Evolutionary conservation across 1,140 invertebrate species (phyloP).

Genomic region (Coptotermes formosanus): DNA sequence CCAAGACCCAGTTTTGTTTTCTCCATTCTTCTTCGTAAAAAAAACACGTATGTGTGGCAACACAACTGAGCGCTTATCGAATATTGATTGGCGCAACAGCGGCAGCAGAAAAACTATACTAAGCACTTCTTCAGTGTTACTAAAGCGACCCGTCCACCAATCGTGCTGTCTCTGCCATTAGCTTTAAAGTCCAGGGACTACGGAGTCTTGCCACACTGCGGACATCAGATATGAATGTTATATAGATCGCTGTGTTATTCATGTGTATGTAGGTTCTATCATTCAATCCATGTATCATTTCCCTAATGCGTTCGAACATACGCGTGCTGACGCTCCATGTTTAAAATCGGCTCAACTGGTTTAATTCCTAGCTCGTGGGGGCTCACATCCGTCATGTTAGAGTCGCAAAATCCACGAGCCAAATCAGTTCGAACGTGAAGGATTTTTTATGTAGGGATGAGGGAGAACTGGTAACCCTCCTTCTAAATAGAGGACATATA

Average conservation of each 20-base stretch:
- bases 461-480: background rate
- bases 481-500: background rate
- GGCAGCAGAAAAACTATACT: too few relatives aligned
- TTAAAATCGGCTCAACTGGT: slow-evolving; percentile 9
- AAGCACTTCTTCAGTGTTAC: too few relatives aligned
- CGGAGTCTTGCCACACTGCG: background rate
- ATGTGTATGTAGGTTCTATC: background rate
- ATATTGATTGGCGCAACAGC: too few relatives aligned
- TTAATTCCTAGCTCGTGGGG: background rate
- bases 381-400: background rate
- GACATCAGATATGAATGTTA: background rate
- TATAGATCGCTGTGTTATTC: background rate
- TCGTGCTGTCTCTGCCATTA: background rate
- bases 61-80: too few relatives aligned
- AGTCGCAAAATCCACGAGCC: background rate
- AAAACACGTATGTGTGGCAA: too few relatives aligned
- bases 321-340: background rate
- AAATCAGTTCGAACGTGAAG: slow-evolving; percentile 5
- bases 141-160: too few relatives aligned
- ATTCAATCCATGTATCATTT: slow-evolving; percentile 17
- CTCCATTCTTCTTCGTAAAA: too few relatives aligned
- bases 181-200: background rate
- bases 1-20: too few relatives aligned
- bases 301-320: background rate
- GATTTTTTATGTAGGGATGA: background rate